Evolutionary conservation across 1,140 invertebrate genomes (phyloP), one percentile per base, ranked within the genome.

Genomic region (Limonius californicus): DNA sequence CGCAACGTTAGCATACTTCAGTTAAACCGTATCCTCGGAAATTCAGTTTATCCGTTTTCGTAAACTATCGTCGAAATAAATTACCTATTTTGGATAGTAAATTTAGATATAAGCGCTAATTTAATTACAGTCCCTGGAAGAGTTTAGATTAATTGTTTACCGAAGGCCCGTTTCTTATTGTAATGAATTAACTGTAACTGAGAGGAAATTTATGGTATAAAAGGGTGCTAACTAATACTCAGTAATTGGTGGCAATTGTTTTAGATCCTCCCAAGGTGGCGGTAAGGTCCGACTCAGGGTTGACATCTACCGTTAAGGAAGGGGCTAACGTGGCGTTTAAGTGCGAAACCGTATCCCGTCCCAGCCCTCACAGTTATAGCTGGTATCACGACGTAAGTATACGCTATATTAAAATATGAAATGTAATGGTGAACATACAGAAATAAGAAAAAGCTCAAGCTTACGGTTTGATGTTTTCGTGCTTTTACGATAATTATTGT

Each of bases 361-460:
- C 84, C 1, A 72, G 72, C 57, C 78, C 82, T 19, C 77, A 77
- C 30, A 77, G 67, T 58, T 80, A 83, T 64, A 74, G 76, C 47
- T 85, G 84, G 84, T 82, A 81, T 64, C 82, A 83, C 67, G 74
- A 82, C 68, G 84, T 85, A 72, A 84, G 83, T 82, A 67, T 7
- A 39, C 9, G 7, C n/a, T 50, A 8, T 11, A 4, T 50, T 18
- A 4, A n/a, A 16, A 50, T 50, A 39, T 12, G n/a, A 16, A 16
- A 50, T 50, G 45, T 4, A 18, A 16, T 14, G 16, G 23, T 27
- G 23, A 27, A n/a, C n/a, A n/a, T n/a, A n/a, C n/a, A n/a, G n/a
- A n/a, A n/a, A n/a, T n/a, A n/a, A n/a, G n/a, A n/a, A n/a, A n/a
- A n/a, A n/a, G n/a, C n/a, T n/a, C n/a, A n/a, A n/a, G n/a, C n/a